Evolutionary conservation across 2,113 vertebrate genomes (phyloP).

Genomic region (Cyprinodon tularosa): DNA sequence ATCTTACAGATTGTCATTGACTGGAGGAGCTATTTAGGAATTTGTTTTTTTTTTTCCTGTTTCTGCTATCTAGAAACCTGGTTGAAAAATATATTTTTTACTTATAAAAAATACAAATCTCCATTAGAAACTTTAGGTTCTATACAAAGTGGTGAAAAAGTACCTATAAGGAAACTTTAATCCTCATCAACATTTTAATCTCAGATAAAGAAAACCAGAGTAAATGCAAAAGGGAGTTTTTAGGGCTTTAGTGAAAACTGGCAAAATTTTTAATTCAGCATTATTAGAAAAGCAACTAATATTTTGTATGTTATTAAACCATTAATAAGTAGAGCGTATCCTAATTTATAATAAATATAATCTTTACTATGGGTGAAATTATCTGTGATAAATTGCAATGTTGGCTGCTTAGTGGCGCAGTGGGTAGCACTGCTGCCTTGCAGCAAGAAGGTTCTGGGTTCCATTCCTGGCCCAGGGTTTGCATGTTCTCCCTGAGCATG

Average conservation of each 20-base stretch:
- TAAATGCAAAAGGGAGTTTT: not conserved
- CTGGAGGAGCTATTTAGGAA: not conserved
- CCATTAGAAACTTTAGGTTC: not conserved
- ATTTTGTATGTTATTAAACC: no score
- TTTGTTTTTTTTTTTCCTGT: not conserved
- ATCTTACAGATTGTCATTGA: not conserved
- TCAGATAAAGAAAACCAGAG: not conserved
- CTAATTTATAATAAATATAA: not conserved
- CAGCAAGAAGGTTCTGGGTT: no score
- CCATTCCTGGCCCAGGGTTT: no score
- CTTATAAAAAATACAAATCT: not conserved
- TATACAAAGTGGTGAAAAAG: not conserved
- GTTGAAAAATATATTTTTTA: not conserved
- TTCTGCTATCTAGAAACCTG: no score
- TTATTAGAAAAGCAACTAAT: no score
- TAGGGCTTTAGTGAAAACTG: no score
- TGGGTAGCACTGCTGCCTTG: no score
- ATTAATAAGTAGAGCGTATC: not conserved
- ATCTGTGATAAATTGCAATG: not conserved
- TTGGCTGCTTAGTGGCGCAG: no score
- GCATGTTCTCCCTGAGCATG: no score
- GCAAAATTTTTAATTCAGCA: no score
- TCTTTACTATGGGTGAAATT: not conserved
- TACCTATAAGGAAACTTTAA: not conserved
- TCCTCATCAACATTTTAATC: not conserved